A percentile compares a stretch with the other conserved stretches of the same genome.
Evolutionary conservation across 2,888 invertebrate species (phyloP).

Genomic region (Hypena proboscidalis): DNA sequence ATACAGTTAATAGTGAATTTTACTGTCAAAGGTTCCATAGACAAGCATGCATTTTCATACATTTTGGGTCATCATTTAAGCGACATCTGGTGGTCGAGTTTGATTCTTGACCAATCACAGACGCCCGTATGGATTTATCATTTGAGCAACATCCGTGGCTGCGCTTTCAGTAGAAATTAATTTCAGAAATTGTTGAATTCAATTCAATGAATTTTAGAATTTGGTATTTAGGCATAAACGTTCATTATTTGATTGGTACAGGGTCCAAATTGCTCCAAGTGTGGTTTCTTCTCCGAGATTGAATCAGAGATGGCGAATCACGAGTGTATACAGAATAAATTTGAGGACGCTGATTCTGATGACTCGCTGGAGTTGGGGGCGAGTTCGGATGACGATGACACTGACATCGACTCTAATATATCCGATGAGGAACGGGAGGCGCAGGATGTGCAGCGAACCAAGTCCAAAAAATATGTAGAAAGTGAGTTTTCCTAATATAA

Average conservation of each 20-base stretch:
- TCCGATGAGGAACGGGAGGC: conserved; percentile 53
- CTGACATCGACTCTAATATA: conserved; percentile 53
- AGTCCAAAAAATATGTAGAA: conserved; percentile 21
- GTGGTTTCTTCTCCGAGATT: conserved; percentile 31
- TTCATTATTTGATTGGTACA: too few relatives aligned
- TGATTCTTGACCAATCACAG: too few relatives aligned
- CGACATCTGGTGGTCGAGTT: too few relatives aligned
- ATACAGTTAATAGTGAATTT: too few relatives aligned
- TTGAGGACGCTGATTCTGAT: conserved; percentile 52
- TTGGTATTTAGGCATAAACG: too few relatives aligned
- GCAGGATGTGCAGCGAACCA: conserved; percentile 7
- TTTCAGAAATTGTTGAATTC: too few relatives aligned
- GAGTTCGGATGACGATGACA: conserved; percentile 35
- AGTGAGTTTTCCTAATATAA: too few relatives aligned
- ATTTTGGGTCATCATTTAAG: too few relatives aligned
- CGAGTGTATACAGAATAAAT: conserved; percentile 26
- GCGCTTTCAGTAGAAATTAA: too few relatives aligned
- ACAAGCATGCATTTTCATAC: neutral
- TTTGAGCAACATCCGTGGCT: too few relatives aligned
- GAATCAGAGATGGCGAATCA: conserved; percentile 35
- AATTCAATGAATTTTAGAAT: too few relatives aligned
- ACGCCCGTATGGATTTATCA: too few relatives aligned
- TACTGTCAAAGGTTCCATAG: neutral
- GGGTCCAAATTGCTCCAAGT: conserved; percentile 28
- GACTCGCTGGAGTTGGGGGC: conserved; percentile 47